Evolutionary conservation across 2,888 invertebrate genomes (phyloP).

Genomic region (Tortricodes alternella): DNA sequence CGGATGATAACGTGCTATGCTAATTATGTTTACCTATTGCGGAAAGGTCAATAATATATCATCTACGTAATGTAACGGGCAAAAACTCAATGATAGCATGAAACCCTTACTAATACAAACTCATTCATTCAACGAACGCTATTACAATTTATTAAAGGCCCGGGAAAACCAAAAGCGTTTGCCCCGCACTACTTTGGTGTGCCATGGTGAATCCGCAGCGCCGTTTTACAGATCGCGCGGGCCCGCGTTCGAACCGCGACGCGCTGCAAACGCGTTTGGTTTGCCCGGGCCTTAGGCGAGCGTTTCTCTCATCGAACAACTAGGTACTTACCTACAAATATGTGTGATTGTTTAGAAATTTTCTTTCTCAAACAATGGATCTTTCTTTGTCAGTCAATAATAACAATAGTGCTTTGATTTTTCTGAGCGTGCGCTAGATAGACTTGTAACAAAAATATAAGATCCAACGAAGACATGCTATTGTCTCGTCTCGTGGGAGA

Average conservation of each 20-base stretch:
- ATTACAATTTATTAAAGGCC: too few species aligned
- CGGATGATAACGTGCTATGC: too few species aligned
- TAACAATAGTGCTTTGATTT: conserved; percentile 40
- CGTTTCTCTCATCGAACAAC: conserved; percentile 17
- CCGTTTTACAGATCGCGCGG: too few species aligned
- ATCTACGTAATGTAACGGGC: neutral
- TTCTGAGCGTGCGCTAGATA: conserved; percentile 30
- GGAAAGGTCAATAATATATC: too few species aligned
- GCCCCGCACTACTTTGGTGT: too few species aligned
- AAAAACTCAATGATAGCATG: neutral
- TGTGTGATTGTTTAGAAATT: conserved; percentile 28
- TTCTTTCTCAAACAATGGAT: conserved; percentile 24
- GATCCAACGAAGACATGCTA: conserved; percentile 28
- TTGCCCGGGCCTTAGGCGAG: neutral
- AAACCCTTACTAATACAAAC: neutral
- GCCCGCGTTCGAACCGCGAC: too few species aligned
- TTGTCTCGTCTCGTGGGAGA: conserved; percentile 38
- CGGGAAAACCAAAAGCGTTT: too few species aligned
- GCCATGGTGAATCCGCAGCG: too few species aligned
- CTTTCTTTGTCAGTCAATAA: conserved; percentile 34
- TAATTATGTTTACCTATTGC: too few species aligned
- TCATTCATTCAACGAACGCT: neutral
- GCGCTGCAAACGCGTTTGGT: neutral
- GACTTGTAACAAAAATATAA: conserved; percentile 25
- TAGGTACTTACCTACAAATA: too few species aligned